These are phyloP conservation scores for Wiebesia pumilae DNA, from an alignment of 1,140 invertebrate species.

Conservation along the genomic window DNA sequence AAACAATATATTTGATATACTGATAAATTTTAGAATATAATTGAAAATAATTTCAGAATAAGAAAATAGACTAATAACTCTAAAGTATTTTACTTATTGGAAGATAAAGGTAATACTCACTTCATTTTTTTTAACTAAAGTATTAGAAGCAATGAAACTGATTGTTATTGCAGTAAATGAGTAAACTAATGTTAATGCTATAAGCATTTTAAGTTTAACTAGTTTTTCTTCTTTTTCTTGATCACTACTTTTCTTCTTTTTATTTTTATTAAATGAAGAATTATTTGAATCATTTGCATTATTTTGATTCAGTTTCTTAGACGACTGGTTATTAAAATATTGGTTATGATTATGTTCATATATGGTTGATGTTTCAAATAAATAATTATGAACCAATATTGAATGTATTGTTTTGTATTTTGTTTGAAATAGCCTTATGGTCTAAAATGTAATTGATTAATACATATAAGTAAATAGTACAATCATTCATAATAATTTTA, in stretches of 20 bases:
- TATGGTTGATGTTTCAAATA: slow-evolving; percentile 14
- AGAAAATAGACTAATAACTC: not conserved
- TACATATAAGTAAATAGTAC: slow-evolving; percentile 36
- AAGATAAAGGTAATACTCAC: not conserved
- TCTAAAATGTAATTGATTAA: slow-evolving; percentile 53
- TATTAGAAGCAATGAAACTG: not conserved
- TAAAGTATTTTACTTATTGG: not conserved
- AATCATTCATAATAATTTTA: not conserved
- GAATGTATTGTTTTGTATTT: slow-evolving; percentile 73
- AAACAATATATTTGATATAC: not conserved
- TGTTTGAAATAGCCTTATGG: slow-evolving; percentile 64
- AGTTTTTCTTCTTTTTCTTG: slow-evolving; percentile 31
- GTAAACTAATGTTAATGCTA: not conserved
- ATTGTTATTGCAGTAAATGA: not conserved
- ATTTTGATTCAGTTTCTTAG: slow-evolving; percentile 25
- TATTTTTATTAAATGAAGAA: slow-evolving; percentile 17
- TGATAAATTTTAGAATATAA: not conserved
- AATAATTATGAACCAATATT: slow-evolving; percentile 65
- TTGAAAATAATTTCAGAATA: not conserved
- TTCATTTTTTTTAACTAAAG: not conserved
- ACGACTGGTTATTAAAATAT: slow-evolving; percentile 53
- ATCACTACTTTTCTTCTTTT: slow-evolving; percentile 41
- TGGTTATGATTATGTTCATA: slow-evolving; percentile 25
- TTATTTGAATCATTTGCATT: slow-evolving; percentile 1
- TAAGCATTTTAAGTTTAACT: slow-evolving; percentile 43